Conservation (phyloP, 2,113 vertebrate genomes). For the Pipa parva region DNA sequence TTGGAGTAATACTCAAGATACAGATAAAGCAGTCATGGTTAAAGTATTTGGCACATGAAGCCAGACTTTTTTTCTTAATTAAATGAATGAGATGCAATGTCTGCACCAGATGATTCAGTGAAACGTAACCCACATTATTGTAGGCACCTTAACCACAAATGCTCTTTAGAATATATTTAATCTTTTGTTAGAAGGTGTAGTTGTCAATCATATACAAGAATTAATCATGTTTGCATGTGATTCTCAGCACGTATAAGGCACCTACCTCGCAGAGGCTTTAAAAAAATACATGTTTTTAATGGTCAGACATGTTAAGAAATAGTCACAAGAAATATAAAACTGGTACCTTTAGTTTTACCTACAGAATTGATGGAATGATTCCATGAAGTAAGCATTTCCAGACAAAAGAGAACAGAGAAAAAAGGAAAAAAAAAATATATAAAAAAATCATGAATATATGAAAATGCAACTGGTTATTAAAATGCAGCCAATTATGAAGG, state of each 20-base stretch:
- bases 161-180: no score
- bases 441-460: conserved; percentile 76
- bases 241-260: conserved; percentile 51
- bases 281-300: conserved; percentile 43
- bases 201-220: no score
- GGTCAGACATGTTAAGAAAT: conserved; percentile 58
- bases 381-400: conserved; percentile 95
- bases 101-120: no score
- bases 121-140: no score
- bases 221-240: no score
- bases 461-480: conserved; percentile 51
- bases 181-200: no score
- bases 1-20: no score
- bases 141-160: no score
- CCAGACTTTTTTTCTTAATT: no score
- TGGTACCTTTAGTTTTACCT: conserved; percentile 99
- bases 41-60: no score
- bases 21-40: no score
- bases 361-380: conserved; percentile 94
- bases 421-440: conserved; percentile 77
- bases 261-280: conserved; percentile 60
- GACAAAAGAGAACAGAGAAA: conserved; percentile 67
- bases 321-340: conserved; percentile 61
- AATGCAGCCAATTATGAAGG: not conserved
- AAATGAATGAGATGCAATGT: no score